Evolutionary conservation across 1,140 invertebrate species (phyloP).

Genomic region (Drosophila kanapiae): DNA sequence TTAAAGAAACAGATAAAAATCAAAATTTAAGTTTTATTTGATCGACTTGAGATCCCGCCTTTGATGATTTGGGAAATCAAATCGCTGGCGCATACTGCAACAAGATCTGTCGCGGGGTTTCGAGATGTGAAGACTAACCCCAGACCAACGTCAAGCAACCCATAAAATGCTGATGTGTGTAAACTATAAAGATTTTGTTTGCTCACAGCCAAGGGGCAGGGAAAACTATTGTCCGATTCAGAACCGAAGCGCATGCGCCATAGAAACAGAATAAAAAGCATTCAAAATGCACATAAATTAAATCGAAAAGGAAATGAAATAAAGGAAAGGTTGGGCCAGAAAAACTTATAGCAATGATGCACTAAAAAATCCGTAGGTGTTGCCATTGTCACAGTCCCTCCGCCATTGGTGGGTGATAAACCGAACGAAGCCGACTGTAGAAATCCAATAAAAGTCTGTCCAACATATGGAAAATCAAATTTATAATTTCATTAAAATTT

Average conservation of each 20-base stretch:
- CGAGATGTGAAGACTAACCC: not conserved
- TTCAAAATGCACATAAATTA: conserved; percentile 73
- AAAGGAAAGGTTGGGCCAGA: conserved; percentile 16
- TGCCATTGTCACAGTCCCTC: conserved; percentile 57
- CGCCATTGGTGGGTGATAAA: conserved; percentile 21
- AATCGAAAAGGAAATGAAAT: conserved; percentile 43
- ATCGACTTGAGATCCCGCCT: conserved; percentile 39
- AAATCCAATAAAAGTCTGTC: conserved; percentile 54
- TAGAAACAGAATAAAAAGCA: conserved; percentile 22
- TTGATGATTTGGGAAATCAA: conserved; percentile 28
- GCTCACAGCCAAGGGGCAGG: conserved; percentile 19
- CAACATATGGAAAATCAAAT: conserved; percentile 36
- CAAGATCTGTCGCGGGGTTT: conserved; percentile 19
- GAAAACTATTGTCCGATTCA: conserved; percentile 33
- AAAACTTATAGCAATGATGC: conserved; percentile 19
- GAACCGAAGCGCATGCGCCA: conserved; percentile 72
- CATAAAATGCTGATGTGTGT: conserved; percentile 55
- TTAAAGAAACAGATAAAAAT: not conserved
- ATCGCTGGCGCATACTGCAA: conserved; percentile 15
- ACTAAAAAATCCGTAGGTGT: conserved; percentile 68
- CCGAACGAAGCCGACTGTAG: conserved; percentile 6
- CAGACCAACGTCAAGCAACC: conserved; percentile 15
- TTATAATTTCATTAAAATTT: conserved; percentile 75
- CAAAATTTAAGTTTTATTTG: conserved; percentile 7
- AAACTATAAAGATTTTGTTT: conserved; percentile 57